Conservation (phyloP, 2,797 vertebrate species). For the Margarornis squamiger region DNA sequence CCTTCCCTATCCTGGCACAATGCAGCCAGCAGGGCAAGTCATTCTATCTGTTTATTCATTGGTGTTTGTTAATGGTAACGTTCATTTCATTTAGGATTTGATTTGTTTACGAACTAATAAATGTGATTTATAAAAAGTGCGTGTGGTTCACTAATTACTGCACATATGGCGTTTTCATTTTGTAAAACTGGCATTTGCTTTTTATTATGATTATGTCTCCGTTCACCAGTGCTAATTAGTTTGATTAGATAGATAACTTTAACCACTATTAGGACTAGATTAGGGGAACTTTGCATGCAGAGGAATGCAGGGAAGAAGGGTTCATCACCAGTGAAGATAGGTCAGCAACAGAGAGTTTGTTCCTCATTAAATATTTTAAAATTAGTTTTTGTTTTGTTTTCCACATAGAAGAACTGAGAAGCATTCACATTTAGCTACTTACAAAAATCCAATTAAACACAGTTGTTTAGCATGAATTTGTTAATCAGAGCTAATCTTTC, state of each 20-base stretch:
- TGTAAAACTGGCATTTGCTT: constrained; percentile 82
- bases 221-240: constrained; percentile 83
- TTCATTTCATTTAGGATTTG: constrained; percentile 79
- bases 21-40: constrained; percentile 1
- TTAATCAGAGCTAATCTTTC: constrained; percentile 83
- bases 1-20: not conserved
- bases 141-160: constrained; percentile 81
- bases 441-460: constrained; percentile 81
- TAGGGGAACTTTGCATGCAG: constrained; percentile 52
- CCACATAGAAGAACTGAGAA: constrained; percentile 52
- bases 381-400: constrained; percentile 48
- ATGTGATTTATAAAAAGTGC: constrained; percentile 83
- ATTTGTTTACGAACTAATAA: constrained; percentile 86
- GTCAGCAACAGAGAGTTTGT: constrained; percentile 38
- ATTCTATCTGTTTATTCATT: constrained; percentile 11
- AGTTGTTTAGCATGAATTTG: constrained; percentile 81
- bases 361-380: constrained; percentile 48
- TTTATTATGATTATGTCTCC: constrained; percentile 81
- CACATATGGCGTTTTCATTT: constrained; percentile 83
- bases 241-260: constrained; percentile 82
- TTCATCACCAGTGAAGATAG: constrained; percentile 32
- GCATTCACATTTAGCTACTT: constrained; percentile 77
- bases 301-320: not conserved
- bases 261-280: constrained; percentile 71
- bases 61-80: constrained; percentile 69